These are phyloP conservation scores for Macropus fuliginosus DNA, from an alignment of 2,797 vertebrate genomes.

Conservation along the genomic window DNA sequence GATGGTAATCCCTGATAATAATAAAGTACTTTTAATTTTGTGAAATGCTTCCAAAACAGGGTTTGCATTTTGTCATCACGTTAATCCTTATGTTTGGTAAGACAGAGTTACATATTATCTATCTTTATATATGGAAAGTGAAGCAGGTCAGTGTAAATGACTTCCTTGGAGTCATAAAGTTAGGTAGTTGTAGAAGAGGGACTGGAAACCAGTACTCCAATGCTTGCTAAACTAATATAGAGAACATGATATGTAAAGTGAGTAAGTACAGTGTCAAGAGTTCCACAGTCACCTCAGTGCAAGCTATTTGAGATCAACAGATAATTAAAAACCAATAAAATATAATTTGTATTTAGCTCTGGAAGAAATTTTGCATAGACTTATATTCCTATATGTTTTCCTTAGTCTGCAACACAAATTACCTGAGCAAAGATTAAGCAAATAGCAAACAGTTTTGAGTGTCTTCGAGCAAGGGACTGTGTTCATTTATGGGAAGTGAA, in stretches of 20 bases:
- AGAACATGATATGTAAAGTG: neutral
- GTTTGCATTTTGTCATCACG: neutral
- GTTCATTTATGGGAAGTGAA: neutral
- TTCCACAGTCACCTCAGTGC: neutral
- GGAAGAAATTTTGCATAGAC: neutral
- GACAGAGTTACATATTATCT: neutral
- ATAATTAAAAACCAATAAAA: neutral
- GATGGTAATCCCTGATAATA: neutral
- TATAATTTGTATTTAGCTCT: neutral
- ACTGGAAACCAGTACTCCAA: neutral
- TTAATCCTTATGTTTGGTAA: neutral
- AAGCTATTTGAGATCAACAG: neutral
- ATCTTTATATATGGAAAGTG: neutral
- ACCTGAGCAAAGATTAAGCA: neutral
- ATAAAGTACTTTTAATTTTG: neutral
- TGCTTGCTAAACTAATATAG: neutral
- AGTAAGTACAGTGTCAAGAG: neutral
- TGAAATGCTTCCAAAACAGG: neutral
- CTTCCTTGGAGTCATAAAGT: neutral
- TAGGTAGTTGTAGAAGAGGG: neutral
- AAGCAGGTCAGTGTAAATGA: neutral
- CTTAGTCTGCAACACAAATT: neutral
- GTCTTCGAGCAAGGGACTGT: neutral
- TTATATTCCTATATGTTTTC: neutral
- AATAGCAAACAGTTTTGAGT: neutral